A percentile compares a stretch with the other conserved stretches of the same genome.
phyloP scores from a whole-genome alignment of 1,140 invertebrate species.

The Tribolium castaneum region DNA sequence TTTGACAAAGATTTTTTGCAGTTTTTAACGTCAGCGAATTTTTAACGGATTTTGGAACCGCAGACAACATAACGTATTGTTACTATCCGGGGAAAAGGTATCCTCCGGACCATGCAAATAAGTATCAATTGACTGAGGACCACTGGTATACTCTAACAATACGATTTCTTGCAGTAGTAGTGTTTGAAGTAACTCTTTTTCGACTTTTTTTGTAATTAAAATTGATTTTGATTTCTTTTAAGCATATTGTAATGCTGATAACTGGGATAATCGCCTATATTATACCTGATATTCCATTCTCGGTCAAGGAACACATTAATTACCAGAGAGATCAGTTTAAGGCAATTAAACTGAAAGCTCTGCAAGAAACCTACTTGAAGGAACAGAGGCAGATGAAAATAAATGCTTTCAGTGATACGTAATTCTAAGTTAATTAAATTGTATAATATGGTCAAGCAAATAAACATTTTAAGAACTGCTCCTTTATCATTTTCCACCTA shows the following conservation, averaged over 20 bases:
- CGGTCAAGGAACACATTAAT: slow-evolving; percentile 41
- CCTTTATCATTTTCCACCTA: not conserved
- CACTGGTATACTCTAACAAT: slow-evolving; percentile 15
- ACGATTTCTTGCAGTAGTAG: slow-evolving; percentile 38
- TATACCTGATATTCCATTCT: slow-evolving; percentile 44
- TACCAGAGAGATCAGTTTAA: slow-evolving; percentile 32
- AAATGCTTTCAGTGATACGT: not conserved
- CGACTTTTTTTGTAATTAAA: not conserved
- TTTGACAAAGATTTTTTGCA: not conserved
- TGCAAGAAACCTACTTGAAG: slow-evolving; percentile 3
- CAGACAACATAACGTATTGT: slow-evolving; percentile 5
- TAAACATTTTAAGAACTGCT: slow-evolving; percentile 19
- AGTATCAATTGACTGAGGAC: slow-evolving; percentile 23
- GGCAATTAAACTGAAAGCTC: slow-evolving; percentile 29
- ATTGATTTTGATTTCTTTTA: not conserved
- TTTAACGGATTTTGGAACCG: not conserved
- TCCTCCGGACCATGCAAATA: slow-evolving; percentile 26
- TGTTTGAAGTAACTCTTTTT: slow-evolving; percentile 37
- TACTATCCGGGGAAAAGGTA: slow-evolving; percentile 37
- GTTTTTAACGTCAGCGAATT: slow-evolving; percentile 27
- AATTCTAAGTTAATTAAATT: slow-evolving; percentile 12
- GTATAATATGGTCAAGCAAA: not conserved
- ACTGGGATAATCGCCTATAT: slow-evolving; percentile 44
- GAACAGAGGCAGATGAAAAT: not conserved
- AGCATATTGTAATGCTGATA: slow-evolving; percentile 45